These are phyloP conservation scores for Lipotes vexillifer DNA, from an alignment of 2,113 vertebrate species.

Conservation along the genomic window DNA sequence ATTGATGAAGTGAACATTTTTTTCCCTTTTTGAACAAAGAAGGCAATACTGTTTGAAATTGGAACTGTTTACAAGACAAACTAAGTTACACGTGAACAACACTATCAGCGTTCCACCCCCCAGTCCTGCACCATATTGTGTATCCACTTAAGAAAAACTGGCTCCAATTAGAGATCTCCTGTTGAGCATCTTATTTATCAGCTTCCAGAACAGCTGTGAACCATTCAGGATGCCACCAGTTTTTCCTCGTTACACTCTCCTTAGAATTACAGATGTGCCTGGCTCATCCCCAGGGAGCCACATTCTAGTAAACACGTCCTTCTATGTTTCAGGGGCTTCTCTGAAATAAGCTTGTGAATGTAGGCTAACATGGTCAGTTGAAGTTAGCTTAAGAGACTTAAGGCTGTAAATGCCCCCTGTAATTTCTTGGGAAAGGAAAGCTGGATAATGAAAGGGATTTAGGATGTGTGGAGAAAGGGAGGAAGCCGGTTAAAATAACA, in stretches of 20 bases:
- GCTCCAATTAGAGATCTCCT: conserved; percentile 73
- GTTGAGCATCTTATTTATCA: conserved; percentile 68
- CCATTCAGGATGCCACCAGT: conserved; percentile 62
- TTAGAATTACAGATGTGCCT: conserved; percentile 74
- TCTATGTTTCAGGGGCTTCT: conserved; percentile 17
- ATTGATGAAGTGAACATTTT: background rate
- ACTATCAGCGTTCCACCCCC: background rate
- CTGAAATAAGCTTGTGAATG: conserved; percentile 22
- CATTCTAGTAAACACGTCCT: conserved; percentile 62
- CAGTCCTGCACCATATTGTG: conserved; percentile 31
- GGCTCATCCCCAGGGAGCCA: conserved; percentile 56
- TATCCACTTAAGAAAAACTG: conserved; percentile 72
- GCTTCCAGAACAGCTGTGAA: conserved; percentile 73
- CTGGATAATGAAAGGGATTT: conserved; percentile 43
- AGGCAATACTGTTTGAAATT: background rate
- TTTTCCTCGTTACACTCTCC: conserved; percentile 71
- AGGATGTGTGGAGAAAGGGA: background rate
- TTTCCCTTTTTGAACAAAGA: conserved; percentile 19
- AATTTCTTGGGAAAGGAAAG: conserved; percentile 15
- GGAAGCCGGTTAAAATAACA: background rate
- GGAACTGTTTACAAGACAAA: conserved; percentile 62
- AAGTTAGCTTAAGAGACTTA: conserved; percentile 33
- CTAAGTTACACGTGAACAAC: conserved; percentile 41
- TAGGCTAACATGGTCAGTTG: conserved; percentile 34
- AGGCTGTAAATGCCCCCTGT: conserved; percentile 32